Evolutionary conservation across 2,113 vertebrate genomes (phyloP), one percentile per base, ranked within the genome.

Genomic region (Collichthys lucidus): DNA sequence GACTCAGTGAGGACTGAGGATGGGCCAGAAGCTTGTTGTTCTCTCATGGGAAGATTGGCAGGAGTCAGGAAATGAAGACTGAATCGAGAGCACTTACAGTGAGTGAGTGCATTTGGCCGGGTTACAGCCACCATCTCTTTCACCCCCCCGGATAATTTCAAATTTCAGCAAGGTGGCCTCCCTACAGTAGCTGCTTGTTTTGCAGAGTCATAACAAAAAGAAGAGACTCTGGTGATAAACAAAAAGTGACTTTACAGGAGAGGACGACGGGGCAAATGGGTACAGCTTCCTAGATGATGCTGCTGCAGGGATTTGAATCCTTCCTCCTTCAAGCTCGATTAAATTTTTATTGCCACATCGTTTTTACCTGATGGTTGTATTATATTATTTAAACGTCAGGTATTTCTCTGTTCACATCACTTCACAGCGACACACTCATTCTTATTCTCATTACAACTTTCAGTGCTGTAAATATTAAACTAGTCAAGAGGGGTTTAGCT

Each of bases 51-150:
- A 56, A 84, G 85, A 86, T 75, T 83, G 88, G 70, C 83, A 88
- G 53, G 62, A 81, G 71, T 89, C 86, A 83, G 86, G 88, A 88
- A 90, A 82, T 77, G 84, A 85, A 65, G 61, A 60, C 67, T 67
- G 80, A 80, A 86, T 74, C 59, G 70, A 83, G 79, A 72, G 84
- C 88, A 91, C 88, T 89, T 89, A 83, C 47, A 79, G 22, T 35
- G 75, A 84, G 68, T 31, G 64, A 84, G 81, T 85, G 89, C 77
- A 82, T 85, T 85, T 90, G 86, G 91, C 92, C 82, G 26, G 19
- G 29, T 75, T 65, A 22, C 67, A 79, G 73, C 68, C 73, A 61
- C 79, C 57, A 47, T 52, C 42, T 64, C 77, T 80, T 50, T 65
- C 64, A 77, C 68, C 79, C 31, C 79, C 31, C 40, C 5, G 26